Conservation (phyloP, 1,140 invertebrate species). For the Arctopsyche grandis region DNA sequence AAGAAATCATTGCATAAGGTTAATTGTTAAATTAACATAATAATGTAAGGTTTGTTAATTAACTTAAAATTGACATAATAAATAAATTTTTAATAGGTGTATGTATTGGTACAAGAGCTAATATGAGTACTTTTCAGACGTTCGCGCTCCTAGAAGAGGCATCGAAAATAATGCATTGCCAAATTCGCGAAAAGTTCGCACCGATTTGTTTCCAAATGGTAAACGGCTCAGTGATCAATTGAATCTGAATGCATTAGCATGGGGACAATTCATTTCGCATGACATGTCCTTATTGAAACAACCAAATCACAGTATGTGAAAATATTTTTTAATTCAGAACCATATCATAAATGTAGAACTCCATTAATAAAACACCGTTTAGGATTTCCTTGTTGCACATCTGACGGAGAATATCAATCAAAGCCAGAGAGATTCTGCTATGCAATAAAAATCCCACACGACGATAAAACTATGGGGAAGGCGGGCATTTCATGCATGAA, state of each 20-base stretch:
- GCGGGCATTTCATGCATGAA: conserved; percentile 54
- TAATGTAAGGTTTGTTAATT: no score
- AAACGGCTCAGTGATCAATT: neutral
- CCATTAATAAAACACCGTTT: neutral
- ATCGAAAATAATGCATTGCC: conserved; percentile 42
- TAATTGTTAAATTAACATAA: no score
- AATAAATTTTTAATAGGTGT: no score
- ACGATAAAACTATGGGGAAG: conserved; percentile 34
- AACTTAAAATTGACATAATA: no score
- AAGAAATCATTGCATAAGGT: no score
- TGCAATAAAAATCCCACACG: conserved; percentile 42
- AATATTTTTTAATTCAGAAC: neutral
- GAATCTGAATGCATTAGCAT: conserved; percentile 58
- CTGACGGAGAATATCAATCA: conserved; percentile 16
- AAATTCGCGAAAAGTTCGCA: conserved; percentile 36
- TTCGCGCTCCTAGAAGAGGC: neutral
- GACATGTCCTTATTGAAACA: conserved; percentile 61
- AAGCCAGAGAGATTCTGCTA: conserved; percentile 39
- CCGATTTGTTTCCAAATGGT: conserved; percentile 11
- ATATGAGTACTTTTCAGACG: neutral
- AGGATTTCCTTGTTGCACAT: conserved; percentile 39
- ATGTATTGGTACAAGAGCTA: no score
- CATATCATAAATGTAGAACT: neutral
- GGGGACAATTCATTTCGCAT: conserved; percentile 71
- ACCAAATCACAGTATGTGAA: neutral